Percentiles rank a stretch among this genome's conserved stretches.
These are phyloP conservation scores for Xestia ashworthii DNA, from an alignment of 2,888 invertebrate species.

Conservation along the genomic window DNA sequence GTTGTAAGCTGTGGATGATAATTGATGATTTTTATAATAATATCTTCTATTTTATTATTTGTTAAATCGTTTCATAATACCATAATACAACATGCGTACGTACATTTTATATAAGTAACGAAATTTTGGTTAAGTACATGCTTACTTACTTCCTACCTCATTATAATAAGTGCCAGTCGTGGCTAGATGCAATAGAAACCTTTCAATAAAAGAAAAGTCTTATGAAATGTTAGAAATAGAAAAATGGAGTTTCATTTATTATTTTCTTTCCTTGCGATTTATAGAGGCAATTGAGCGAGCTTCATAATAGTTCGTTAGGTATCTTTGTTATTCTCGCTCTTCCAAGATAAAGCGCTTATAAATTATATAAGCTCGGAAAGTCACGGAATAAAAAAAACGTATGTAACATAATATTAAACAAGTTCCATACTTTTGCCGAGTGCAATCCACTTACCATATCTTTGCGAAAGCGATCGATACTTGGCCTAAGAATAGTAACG, in stretches of 20 bases:
- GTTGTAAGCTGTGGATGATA: slow-evolving; percentile 49
- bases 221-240: not conserved
- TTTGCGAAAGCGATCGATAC: slow-evolving; percentile 15
- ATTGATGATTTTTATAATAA: slow-evolving; percentile 13
- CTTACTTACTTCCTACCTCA: not conserved
- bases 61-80: not conserved
- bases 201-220: slow-evolving; percentile 1
- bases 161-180: not conserved
- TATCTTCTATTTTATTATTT: not conserved
- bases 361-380: not conserved
- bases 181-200: not conserved
- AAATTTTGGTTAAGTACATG: not conserved
- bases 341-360: not conserved
- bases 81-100: not conserved
- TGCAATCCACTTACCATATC: slow-evolving; percentile 4
- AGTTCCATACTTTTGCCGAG: not conserved
- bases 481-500: slow-evolving; percentile 24
- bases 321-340: not conserved
- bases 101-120: not conserved
- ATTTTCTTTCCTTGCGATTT: not conserved
- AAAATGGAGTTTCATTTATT: slow-evolving; percentile 7
- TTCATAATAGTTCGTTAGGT: not conserved
- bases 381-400: not conserved
- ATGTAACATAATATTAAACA: not conserved
- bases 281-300: not conserved